Evolutionary conservation across 2,797 vertebrate species (phyloP).

Genomic region (Protosalanx chinensis): DNA sequence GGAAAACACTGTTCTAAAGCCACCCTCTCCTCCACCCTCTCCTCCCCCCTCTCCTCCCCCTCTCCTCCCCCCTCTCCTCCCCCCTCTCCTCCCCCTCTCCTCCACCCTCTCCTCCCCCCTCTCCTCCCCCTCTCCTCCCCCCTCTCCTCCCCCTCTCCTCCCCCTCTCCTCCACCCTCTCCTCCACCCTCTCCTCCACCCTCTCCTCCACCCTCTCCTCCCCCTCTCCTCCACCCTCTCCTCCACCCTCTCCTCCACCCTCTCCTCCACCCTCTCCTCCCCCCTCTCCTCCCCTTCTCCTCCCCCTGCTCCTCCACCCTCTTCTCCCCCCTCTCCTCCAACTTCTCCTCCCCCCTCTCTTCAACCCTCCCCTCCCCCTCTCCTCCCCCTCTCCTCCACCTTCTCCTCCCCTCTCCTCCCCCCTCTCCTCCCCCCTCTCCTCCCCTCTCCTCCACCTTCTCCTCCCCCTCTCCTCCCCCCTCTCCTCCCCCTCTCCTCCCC

Average conservation of each 20-base stretch:
- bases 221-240: conserved; percentile 28
- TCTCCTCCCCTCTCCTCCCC: conserved; percentile 21
- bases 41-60: conserved; percentile 24
- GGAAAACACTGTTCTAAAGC: too few species aligned
- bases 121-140: conserved; percentile 17
- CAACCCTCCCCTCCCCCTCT: conserved; percentile 10
- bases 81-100: conserved; percentile 18
- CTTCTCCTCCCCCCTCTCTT: background rate
- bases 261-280: too few species aligned
- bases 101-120: conserved; percentile 27
- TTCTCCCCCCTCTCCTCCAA: too few species aligned
- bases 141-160: conserved; percentile 23
- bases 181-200: conserved; percentile 23
- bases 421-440: conserved; percentile 27
- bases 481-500: too few species aligned
- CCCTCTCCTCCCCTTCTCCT: too few species aligned
- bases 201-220: conserved; percentile 27
- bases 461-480: too few species aligned
- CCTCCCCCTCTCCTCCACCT: conserved; percentile 19
- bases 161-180: conserved; percentile 10
- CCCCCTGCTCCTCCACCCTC: too few species aligned
- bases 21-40: conserved; percentile 3
- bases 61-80: conserved; percentile 26
- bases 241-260: conserved; percentile 26
- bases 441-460: conserved; percentile 26